These are phyloP conservation scores for Antigone vipio DNA, from an alignment of 2,113 vertebrate genomes.

Conservation along the genomic window DNA sequence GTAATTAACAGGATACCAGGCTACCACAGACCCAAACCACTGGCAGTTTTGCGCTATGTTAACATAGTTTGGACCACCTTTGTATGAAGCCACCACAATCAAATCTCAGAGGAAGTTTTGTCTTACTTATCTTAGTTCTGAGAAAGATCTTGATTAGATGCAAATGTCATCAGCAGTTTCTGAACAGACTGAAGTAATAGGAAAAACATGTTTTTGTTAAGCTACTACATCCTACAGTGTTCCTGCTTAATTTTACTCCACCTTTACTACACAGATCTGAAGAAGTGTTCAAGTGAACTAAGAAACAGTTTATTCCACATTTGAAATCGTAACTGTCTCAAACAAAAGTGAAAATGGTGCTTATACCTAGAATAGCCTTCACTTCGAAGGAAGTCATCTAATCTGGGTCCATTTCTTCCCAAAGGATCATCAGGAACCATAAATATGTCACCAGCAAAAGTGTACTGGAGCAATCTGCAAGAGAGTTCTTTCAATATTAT, in stretches of 20 bases:
- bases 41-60: neutral
- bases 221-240: neutral
- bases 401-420: conserved; percentile 87
- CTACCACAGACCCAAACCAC: neutral
- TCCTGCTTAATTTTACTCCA: neutral
- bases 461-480: conserved; percentile 91
- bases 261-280: neutral
- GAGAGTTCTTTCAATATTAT: neutral
- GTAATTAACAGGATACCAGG: neutral
- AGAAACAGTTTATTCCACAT: neutral
- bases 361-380: conserved; percentile 75
- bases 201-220: neutral
- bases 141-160: neutral
- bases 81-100: neutral
- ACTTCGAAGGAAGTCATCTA: conserved; percentile 86
- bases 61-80: neutral
- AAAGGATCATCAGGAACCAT: conserved; percentile 98
- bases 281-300: neutral
- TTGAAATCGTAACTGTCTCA: neutral
- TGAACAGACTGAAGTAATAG: neutral
- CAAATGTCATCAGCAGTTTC: neutral
- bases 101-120: neutral
- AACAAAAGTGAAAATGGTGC: neutral
- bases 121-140: neutral
- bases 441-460: conserved; percentile 94